These are phyloP conservation scores for Pocillopora meandrina DNA, from an alignment of 92 coral and sea anemone species.

Conservation along the genomic window DNA sequence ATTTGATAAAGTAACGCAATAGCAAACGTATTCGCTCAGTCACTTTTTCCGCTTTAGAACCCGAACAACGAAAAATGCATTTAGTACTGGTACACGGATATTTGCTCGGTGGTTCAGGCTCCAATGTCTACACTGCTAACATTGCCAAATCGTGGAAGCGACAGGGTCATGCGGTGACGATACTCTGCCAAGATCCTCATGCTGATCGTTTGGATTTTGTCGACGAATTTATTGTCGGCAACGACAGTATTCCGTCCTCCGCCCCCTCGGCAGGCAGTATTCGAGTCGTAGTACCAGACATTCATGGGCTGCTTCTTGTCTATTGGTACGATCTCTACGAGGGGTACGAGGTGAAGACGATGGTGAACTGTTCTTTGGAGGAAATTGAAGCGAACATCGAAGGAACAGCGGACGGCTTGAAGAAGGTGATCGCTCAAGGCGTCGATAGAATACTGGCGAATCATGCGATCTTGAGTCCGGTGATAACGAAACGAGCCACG, in stretches of 20 bases:
- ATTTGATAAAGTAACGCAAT: not conserved
- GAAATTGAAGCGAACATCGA: slow-evolving; percentile 90
- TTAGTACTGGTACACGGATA: slow-evolving; percentile 83
- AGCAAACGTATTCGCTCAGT: not conserved
- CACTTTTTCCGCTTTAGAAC: too few relatives aligned
- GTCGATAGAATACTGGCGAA: slow-evolving; percentile 85
- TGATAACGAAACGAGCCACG: slow-evolving; percentile 83
- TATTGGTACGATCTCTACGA: slow-evolving; percentile 85
- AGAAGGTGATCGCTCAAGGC: slow-evolving; percentile 82
- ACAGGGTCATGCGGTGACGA: slow-evolving; percentile 84
- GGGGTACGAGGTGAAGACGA: slow-evolving; percentile 77
- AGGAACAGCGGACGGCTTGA: slow-evolving; percentile 72
- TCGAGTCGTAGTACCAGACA: slow-evolving; percentile 86
- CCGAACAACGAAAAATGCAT: slow-evolving; percentile 58
- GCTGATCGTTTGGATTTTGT: slow-evolving; percentile 80
- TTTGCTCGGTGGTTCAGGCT: slow-evolving; percentile 81
- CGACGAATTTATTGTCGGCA: slow-evolving; percentile 75
- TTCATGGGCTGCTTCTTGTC: slow-evolving; percentile 79
- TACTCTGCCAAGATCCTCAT: slow-evolving; percentile 85
- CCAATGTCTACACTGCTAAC: slow-evolving; percentile 82
- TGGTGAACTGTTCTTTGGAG: slow-evolving; percentile 77
- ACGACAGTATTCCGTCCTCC: slow-evolving; percentile 66
- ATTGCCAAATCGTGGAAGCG: slow-evolving; percentile 84
- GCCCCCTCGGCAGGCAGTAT: slow-evolving; percentile 72
- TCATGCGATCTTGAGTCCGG: slow-evolving; percentile 79